Base-by-base conservation (phyloP, 1,140 invertebrate species). In the Philotrypesis tridentata region DNA sequence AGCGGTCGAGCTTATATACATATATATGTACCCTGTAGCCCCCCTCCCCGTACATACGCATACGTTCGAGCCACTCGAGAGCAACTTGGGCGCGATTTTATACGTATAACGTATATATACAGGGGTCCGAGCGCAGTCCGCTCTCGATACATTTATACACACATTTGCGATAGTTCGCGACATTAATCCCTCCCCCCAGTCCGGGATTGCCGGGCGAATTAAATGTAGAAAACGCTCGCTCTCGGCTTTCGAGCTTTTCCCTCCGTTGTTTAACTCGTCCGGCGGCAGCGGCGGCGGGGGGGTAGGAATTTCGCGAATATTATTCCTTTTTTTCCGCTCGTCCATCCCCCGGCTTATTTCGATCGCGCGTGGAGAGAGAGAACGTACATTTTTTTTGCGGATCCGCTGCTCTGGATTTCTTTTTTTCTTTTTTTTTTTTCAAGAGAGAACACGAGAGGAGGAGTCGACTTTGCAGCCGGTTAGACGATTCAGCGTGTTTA, bases 101-200 rank as follows among this genome's bases (percentile, higher is more conserved):
- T 55, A 55, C 48, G n/a, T n/a, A n/a, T n/a, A n/a, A n/a, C n/a
- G n/a, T n/a, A n/a, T n/a, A n/a, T n/a, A n/a, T n/a, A n/a, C n/a
- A n/a, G n/a, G n/a, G 33, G 61, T 33, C 71, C 48, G 60, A 55
- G 37, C 84, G 5, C 11, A 48, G 43, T 17, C 43, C 6, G 33
- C 86, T 87, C 84, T 86, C 86, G 87, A 89, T 86, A 87, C 88
- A 89, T 89, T 90, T 89, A 89, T 89, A 89, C 86, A 89, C 87
- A 89, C 88, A 88, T 89, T 86, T 85, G 84, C 84, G 82, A 89
- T 88, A 88, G 86, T 87, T 86, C 83, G 85, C 84, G 77, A 88
- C 84, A 86, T 84, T 90, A 89, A 90, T 89, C 88, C 86, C 79
- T 78, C 79, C 60, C 77, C 79, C 60, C 37, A 55, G n/a, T 12